These are phyloP conservation scores for Crotalus viridis DNA, from an alignment of 2,113 vertebrate genomes.

Conservation along the genomic window DNA sequence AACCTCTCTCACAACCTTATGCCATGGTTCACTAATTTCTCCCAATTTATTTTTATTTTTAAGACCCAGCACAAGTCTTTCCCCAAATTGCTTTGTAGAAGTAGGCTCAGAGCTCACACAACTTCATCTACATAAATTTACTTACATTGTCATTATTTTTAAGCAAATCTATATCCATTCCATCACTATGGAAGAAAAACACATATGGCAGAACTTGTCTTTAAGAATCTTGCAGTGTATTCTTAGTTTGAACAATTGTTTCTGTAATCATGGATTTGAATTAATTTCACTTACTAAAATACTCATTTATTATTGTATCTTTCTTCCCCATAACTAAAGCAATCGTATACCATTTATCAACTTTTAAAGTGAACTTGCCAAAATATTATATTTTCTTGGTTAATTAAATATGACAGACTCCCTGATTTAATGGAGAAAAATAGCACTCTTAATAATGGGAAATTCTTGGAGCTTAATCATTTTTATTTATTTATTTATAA, in stretches of 20 bases:
- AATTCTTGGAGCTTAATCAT: neutral
- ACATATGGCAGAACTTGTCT: neutral
- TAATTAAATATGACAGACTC: conserved; percentile 7
- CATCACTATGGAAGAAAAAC: neutral
- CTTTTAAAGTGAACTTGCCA: conserved; percentile 25
- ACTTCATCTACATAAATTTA: neutral
- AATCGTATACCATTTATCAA: conserved; percentile 12
- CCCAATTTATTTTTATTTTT: neutral
- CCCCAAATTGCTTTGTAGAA: neutral
- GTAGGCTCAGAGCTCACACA: neutral
- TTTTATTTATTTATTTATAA: neutral
- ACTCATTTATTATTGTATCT: conserved; percentile 5
- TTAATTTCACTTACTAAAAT: neutral
- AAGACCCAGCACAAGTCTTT: neutral
- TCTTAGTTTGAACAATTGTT: conserved; percentile 4
- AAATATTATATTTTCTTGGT: conserved; percentile 20
- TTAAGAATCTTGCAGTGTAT: neutral
- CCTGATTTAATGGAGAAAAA: neutral
- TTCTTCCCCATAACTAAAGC: neutral
- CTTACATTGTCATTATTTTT: neutral
- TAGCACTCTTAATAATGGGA: neutral
- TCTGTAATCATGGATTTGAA: neutral
- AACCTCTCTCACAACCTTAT: neutral
- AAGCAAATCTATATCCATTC: conserved; percentile 1
- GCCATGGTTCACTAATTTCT: neutral